Evolutionary conservation across 1,140 invertebrate species (phyloP), one percentile per base, ranked within the genome.

Genomic region (Drosophila pseudoobscura): DNA sequence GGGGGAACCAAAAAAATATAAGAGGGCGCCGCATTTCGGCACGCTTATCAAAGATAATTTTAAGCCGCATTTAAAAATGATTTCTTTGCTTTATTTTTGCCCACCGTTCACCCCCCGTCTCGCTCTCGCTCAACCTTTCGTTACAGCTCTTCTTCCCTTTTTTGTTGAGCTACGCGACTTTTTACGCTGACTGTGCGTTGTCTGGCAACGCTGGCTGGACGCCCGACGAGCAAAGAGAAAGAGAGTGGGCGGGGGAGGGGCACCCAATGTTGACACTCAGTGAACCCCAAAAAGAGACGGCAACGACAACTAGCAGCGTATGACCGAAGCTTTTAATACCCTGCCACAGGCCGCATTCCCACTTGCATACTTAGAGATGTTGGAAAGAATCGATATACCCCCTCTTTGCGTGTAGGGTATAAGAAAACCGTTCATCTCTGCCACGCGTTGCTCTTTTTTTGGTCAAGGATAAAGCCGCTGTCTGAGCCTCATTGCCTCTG

Each of bases 61-160:
- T 83, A 83, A 83, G 79, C 80, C 79, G 79, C 79, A 83, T 83
- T 84, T 83, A 70, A 83, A 83, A 84, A 84, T 79, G 61, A 84
- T 87, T 87, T 87, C 78, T 75, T 80, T 82, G 63, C 69, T 76
- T 63, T 75, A 54, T 69, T 69, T 70, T 75, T 35, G 11, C 17
- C 17, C 44, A 15, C 7, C 29, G 7, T 46, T 39, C 41, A 15
- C 24, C 39, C 11, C 6, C 8, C 1, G 47, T 2, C 58, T 8
- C 39, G 39, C 56, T 31, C 20, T 9, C 8, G 5, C 2, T 5
- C 11, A 39, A 13, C 35, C 35, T 5, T 39, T 39, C 35, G 35
- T 39, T 39, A 39, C 35, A 39, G 11, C 11, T 7, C 6, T 22
- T 22, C 47, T 13, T 15, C 58, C 57, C 29, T 66, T 75, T 82